A percentile compares a stretch with the other conserved stretches of the same genome.
Evolutionary conservation across 2,113 vertebrate species (phyloP).

Genomic region (Carollia perspicillata): DNA sequence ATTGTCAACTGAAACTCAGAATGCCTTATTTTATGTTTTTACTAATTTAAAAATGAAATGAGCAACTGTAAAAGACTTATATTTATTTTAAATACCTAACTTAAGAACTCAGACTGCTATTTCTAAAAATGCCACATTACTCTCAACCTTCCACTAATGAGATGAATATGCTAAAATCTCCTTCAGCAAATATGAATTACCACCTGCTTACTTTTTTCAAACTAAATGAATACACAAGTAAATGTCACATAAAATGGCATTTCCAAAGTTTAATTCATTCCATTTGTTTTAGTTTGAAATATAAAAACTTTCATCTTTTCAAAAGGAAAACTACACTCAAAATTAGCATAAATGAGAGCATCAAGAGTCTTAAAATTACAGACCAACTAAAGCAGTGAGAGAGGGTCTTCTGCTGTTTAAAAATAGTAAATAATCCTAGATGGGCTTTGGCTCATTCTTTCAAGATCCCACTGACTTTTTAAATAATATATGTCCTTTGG

Average conservation of each 20-base stretch:
- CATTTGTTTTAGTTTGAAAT: constrained; percentile 46
- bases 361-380: constrained; percentile 26
- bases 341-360: constrained; percentile 42
- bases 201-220: constrained; percentile 15
- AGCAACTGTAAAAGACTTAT: constrained; percentile 15
- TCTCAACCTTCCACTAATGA: neutral
- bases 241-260: constrained; percentile 40
- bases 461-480: neutral
- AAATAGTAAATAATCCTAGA: neutral
- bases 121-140: constrained; percentile 34
- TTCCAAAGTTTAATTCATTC: constrained; percentile 32
- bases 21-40: constrained; percentile 9
- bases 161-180: constrained; percentile 46
- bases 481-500: neutral
- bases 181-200: constrained; percentile 40
- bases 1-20: constrained; percentile 23
- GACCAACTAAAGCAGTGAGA: constrained; percentile 11
- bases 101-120: neutral
- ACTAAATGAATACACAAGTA: neutral
- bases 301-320: constrained; percentile 31
- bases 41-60: constrained; percentile 39
- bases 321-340: neutral
- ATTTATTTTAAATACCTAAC: neutral
- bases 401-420: constrained; percentile 65
- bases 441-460: neutral